A percentile compares a stretch with the other conserved stretches of the same genome.
phyloP scores from a whole-genome alignment of 2,888 invertebrate species.

The Cephalotes varians region DNA sequence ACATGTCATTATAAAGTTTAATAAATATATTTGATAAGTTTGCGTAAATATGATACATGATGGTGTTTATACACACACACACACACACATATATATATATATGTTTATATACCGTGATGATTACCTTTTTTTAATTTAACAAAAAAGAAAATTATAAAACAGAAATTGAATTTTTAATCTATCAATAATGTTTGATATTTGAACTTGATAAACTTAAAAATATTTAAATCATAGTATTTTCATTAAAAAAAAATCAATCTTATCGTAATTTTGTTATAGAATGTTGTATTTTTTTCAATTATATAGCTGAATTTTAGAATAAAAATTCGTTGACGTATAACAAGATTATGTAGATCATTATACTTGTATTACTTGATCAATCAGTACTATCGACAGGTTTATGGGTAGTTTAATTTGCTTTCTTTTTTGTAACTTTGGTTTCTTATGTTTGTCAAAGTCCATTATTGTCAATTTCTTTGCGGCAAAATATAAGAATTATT shows the following conservation, averaged over 20 bases:
- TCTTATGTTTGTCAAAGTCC: neutral
- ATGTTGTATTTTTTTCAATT: neutral
- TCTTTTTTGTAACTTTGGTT: neutral
- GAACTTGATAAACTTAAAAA: neutral
- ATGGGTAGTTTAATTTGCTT: neutral
- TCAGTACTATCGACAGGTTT: neutral
- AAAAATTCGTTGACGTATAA: neutral
- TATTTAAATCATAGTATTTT: neutral
- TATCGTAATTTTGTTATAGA: neutral
- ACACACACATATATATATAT: neutral
- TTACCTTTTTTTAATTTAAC: neutral
- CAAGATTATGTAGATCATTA: neutral
- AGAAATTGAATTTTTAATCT: neutral
- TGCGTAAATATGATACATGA: no score
- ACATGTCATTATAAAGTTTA: neutral
- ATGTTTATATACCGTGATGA: neutral
- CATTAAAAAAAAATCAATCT: neutral
- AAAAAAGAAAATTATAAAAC: neutral
- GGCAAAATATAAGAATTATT: neutral
- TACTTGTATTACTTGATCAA: neutral
- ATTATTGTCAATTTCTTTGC: neutral
- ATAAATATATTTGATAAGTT: constrained; percentile 5
- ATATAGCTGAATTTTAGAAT: neutral
- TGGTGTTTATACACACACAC: no score
- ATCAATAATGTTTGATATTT: neutral